Conservation (phyloP, 1,140 invertebrate genomes). For the Sarcophaga bullata region DNA sequence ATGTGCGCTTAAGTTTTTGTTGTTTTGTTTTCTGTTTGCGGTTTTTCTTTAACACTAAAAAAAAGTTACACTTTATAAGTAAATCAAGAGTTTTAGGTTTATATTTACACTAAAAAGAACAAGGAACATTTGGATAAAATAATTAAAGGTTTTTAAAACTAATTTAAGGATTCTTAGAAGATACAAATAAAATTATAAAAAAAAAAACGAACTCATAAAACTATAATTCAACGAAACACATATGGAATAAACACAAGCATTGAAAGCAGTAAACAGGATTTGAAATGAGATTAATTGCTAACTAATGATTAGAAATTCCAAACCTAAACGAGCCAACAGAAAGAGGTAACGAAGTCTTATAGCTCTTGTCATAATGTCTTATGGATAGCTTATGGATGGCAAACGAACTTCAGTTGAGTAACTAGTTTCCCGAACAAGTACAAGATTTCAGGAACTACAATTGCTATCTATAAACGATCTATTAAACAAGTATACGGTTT, state of each 20-base stretch:
- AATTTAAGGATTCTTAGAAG: neutral
- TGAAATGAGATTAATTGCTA: too few relatives aligned
- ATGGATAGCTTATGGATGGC: too few relatives aligned
- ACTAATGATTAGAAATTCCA: too few relatives aligned
- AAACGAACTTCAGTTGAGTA: too few relatives aligned
- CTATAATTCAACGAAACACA: neutral
- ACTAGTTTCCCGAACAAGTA: too few relatives aligned
- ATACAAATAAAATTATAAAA: neutral
- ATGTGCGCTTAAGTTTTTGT: conserved; percentile 14
- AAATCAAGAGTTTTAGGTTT: neutral
- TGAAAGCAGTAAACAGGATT: neutral
- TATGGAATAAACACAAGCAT: neutral
- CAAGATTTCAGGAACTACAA: too few relatives aligned
- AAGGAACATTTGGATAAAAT: conserved; percentile 15
- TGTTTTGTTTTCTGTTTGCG: neutral
- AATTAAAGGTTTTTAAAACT: conserved; percentile 4
- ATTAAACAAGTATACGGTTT: too few relatives aligned
- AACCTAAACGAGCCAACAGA: too few relatives aligned
- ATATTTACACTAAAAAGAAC: neutral
- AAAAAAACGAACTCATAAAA: neutral
- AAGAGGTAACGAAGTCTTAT: too few relatives aligned
- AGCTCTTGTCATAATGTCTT: too few relatives aligned
- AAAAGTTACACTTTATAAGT: conserved; percentile 5
- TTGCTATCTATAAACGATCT: too few relatives aligned
- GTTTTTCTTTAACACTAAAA: neutral